These are phyloP conservation scores for Pemphigus obesinymphae DNA, from an alignment of 1,140 invertebrate genomes.

Conservation along the genomic window DNA sequence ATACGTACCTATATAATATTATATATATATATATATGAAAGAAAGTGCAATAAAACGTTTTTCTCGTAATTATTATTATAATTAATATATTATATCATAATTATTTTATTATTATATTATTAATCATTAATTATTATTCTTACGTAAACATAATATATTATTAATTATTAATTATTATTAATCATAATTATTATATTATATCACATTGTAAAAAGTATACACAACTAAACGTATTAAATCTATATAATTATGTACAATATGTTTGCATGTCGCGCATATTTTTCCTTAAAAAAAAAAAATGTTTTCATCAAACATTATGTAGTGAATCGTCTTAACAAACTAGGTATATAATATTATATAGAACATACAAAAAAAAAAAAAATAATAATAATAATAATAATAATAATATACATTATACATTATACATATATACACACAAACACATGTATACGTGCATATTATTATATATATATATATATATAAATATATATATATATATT, in stretches of 20 bases:
- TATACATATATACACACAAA: background rate
- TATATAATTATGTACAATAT: constrained; percentile 24
- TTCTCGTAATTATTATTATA: constrained; percentile 27
- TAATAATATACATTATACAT: background rate
- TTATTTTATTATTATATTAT: constrained; percentile 22
- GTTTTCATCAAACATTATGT: background rate
- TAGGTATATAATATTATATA: background rate
- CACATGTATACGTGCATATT: background rate
- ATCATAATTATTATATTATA: constrained; percentile 22
- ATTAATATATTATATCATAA: constrained; percentile 21
- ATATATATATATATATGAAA: background rate
- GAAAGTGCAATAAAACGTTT: background rate
- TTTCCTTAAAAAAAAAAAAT: too few relatives aligned
- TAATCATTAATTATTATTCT: constrained; percentile 24
- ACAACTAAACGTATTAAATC: constrained; percentile 6
- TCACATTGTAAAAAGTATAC: constrained; percentile 31
- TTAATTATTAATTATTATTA: constrained; percentile 2
- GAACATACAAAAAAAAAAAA: background rate
- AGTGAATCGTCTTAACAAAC: constrained; percentile 6
- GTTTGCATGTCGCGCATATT: background rate
- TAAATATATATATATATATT: background rate
- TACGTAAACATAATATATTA: background rate
- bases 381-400: too few relatives aligned
- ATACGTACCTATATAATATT: too few relatives aligned
- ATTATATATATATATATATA: background rate